Conservation (phyloP, 2,113 vertebrate species). For the Phalacrocorax aristotelis region DNA sequence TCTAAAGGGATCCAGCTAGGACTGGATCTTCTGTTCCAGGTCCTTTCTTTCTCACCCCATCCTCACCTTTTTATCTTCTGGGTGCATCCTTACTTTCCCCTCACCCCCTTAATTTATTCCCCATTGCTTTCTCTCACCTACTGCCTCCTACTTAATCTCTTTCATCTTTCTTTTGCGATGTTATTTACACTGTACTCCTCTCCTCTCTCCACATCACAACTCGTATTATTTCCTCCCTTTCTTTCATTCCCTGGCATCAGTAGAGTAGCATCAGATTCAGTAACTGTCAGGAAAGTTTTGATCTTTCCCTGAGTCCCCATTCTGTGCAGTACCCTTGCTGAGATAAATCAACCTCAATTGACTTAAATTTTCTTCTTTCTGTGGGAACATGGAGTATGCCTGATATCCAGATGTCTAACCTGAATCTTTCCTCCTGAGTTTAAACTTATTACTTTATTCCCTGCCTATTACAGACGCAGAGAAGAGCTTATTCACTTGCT, state of each 20-base stretch:
- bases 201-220: neutral
- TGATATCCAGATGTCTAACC: constrained; percentile 17
- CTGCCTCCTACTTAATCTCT: neutral
- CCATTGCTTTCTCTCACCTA: neutral
- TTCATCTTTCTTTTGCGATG: neutral
- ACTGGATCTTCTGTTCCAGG: neutral
- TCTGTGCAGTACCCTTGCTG: neutral
- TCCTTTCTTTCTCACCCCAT: neutral
- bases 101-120: neutral
- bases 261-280: neutral
- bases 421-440: neutral
- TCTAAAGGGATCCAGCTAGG: neutral
- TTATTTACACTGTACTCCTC: neutral
- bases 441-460: constrained; percentile 35
- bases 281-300: constrained; percentile 2
- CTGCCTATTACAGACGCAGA: neutral
- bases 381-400: neutral
- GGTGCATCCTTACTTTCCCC: neutral
- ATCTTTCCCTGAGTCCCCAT: neutral
- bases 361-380: constrained; percentile 3
- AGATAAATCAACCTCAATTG: constrained; percentile 17
- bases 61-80: neutral
- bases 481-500: constrained; percentile 19
- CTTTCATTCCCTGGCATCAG: neutral
- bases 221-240: neutral